Base-by-base conservation (phyloP, 2,888 invertebrate genomes). In the Panzeria rudis region DNA sequence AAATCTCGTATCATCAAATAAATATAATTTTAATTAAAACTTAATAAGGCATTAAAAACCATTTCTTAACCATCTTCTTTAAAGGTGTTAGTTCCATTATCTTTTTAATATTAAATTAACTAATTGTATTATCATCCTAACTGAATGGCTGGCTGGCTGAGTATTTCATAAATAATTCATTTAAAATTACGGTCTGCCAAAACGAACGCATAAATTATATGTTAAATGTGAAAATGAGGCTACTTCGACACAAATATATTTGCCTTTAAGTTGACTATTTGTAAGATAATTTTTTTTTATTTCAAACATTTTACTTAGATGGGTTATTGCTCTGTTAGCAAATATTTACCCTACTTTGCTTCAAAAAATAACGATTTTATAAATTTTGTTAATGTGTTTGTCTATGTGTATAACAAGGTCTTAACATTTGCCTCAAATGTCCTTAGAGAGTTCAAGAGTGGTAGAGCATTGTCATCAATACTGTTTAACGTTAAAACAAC, bases 381-480 rank as follows among this genome's bases (percentile, higher is more conserved):
- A 77, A 77, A 68, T 20, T 13, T 47, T 25, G 3, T 47, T 15
- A 61, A 32, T 50, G 17, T 66, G 72, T 73, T 44, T 72, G 47
- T 56, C 25, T 56, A 54, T 44, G 38, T 35, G 11, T 35, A 44
- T 17, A 61, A 61, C 25, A 64, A 50, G 54, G 35, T 71, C 71
- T 76, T 81, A 79, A 72, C 76, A 72, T 77, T 76, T 71, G 54
- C 47, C 47, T 32, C 25, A 44, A 47, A 25, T 47, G 68, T 68
- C 47, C 68, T 59, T 11, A 59, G 20, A 29, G 44, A 47, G 47
- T 32, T 59, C 68, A 68, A 68, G 35, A 17, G 68, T 41, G 61
- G 13, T 61, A 17, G 52, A 20, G 20, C 47, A 56, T 54, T 59
- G 64, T 35, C 52, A 35, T 61, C 54, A 50, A 54, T 73, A 71